phyloP scores from a whole-genome alignment of 2,113 vertebrate species.

The Tetrax tetrax region DNA sequence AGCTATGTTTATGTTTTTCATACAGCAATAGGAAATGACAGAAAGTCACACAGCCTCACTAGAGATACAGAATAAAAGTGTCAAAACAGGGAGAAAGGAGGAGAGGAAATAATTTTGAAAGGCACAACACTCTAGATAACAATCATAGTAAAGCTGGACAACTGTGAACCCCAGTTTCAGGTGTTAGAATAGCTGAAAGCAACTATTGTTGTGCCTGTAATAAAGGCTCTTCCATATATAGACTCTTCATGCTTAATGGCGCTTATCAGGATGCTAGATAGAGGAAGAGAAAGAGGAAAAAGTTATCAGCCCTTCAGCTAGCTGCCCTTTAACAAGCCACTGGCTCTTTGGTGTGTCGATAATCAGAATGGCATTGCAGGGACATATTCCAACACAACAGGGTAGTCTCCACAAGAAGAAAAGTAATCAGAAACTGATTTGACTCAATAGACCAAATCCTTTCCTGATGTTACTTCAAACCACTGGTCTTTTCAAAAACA shows the following conservation, averaged over 20 bases:
- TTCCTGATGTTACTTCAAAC: not conserved
- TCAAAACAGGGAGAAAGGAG: not conserved
- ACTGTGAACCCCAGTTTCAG: not conserved
- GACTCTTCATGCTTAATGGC: not conserved
- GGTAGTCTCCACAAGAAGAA: not conserved
- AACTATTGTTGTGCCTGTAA: not conserved
- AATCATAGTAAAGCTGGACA: not conserved
- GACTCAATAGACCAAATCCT: not conserved
- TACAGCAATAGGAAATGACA: not conserved
- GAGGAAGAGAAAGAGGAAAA: not conserved
- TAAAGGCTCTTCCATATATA: conserved; percentile 23
- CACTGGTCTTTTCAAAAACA: not conserved
- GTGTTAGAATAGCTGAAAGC: conserved; percentile 18
- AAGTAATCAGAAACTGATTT: conserved; percentile 43
- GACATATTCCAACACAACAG: not conserved
- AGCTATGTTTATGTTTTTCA: not conserved
- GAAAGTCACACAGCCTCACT: not conserved
- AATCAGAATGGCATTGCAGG: not conserved
- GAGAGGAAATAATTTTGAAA: conserved; percentile 37
- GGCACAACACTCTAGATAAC: conserved; percentile 25
- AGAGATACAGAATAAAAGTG: not conserved
- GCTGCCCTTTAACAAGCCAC: not conserved
- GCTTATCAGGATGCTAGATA: not conserved
- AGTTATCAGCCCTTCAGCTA: not conserved
- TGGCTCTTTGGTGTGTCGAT: not conserved